Percentiles rank a stretch among this genome's conserved stretches.
phyloP scores from a whole-genome alignment of 2,888 invertebrate genomes.

The Spisula subtruncata region DNA sequence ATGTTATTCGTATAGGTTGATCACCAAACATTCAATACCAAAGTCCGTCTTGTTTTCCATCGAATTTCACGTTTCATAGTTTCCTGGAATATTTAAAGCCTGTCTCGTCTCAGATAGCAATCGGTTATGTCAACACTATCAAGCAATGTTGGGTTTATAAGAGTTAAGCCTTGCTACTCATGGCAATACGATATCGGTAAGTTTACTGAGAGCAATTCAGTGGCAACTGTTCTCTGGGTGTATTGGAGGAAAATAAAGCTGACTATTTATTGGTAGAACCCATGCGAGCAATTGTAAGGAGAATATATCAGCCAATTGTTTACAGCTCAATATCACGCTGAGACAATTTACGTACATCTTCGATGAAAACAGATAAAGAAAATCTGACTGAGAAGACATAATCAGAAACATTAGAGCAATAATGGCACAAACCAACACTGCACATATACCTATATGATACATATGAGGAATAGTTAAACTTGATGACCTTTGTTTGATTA shows the following conservation, averaged over 20 bases:
- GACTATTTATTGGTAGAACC: not conserved
- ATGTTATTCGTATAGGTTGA: not conserved
- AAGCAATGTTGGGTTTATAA: not conserved
- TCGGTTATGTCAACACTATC: not conserved
- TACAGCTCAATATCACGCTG: not conserved
- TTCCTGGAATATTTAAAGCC: not conserved
- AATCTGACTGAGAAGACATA: no score
- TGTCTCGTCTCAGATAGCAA: not conserved
- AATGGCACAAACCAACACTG: not conserved
- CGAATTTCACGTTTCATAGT: not conserved
- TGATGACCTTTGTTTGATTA: no score
- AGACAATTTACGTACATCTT: no score
- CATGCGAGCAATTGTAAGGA: not conserved
- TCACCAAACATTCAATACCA: not conserved
- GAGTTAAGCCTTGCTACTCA: not conserved
- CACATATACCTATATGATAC: no score
- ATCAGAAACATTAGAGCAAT: no score
- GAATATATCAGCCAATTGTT: not conserved
- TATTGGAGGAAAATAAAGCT: constrained; percentile 10
- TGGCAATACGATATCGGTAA: not conserved
- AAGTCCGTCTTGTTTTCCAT: not conserved
- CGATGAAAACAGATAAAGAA: no score
- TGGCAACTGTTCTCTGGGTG: no score
- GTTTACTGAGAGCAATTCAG: not conserved
- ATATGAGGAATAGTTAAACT: no score